Base-by-base conservation (phyloP, 2,113 vertebrate genomes). In the Eulacestoma nigropectus region DNA sequence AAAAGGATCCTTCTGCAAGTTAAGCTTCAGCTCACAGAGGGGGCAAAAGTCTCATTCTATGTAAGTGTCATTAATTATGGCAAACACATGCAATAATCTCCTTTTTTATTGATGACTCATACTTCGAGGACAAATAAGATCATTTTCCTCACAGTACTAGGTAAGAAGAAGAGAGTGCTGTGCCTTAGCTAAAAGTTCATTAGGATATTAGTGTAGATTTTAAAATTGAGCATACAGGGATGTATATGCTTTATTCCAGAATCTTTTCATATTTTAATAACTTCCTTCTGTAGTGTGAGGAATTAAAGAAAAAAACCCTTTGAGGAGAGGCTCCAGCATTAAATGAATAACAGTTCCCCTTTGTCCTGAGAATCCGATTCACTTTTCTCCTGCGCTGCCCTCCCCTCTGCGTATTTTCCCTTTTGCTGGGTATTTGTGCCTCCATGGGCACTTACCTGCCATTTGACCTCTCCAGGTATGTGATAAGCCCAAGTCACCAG, bases 1-100 rank as follows among this genome's bases (percentile, higher is more conserved):
- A 93, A 88, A 95, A 80, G 49, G 55, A 83, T 70, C 78, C 59
- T 91, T 89, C 78, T 91, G 47, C 70, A 91, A 87, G 70, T 85
- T 77, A 76, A 90, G 78, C 72, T 90, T 83, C 84, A 90, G 63
- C 59, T 91, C 75, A 80, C 82, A 86, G 77, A 76, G 62, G 39
- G 53, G 59, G 33, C 7, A 89, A 53, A 91, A 87, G 57, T 89
- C 57, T 91, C 75, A 87, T 89, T 95, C 78, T 57, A 13, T 67
- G 70, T 74, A 27, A 6, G 30, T 77, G 50, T 76, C 74, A 85
- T 91, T 90, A 97, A 91, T 90, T 94, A 93, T 13, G 35, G 75
- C 59, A 77, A 86, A 70, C 30, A 72, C 25, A 84, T 0, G 8
- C 21, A 82, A 55, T 69, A 67, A 70, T 63, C 30, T 91, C 46